Evolutionary conservation across 2,113 vertebrate species (phyloP).

Genomic region (Glaucidium brasilianum): DNA sequence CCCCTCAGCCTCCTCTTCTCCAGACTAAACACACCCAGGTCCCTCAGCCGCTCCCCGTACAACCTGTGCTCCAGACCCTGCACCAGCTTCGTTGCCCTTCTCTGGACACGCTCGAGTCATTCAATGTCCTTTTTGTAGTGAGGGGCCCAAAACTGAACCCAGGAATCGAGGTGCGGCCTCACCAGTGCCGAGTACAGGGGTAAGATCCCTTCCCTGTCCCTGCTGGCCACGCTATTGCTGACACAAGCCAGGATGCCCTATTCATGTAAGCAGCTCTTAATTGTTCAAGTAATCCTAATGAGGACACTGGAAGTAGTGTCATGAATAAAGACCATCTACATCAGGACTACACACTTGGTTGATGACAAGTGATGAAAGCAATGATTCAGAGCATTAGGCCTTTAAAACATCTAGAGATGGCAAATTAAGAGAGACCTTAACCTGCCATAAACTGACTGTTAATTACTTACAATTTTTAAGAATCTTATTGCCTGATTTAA

Average conservation of each 20-base stretch:
- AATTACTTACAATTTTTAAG: neutral
- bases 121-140: too few species aligned
- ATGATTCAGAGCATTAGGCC: neutral
- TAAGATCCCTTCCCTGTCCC: too few species aligned
- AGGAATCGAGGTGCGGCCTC: too few species aligned
- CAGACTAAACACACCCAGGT: too few species aligned
- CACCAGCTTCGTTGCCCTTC: too few species aligned
- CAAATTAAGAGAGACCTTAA: neutral
- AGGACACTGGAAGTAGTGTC: neutral
- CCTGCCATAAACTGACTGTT: neutral
- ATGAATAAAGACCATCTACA: neutral
- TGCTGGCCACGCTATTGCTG: too few species aligned
- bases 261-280: neutral
- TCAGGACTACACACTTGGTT: neutral
- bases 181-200: too few species aligned
- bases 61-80: too few species aligned
- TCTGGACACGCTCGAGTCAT: too few species aligned
- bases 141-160: too few species aligned
- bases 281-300: neutral
- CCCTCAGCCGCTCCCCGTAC: too few species aligned
- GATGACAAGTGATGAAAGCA: neutral
- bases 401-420: neutral
- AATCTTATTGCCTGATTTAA: neutral
- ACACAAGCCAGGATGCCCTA: neutral
- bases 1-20: too few species aligned